Base-by-base conservation (phyloP, 2,113 vertebrate genomes). In the Gallinago media region DNA sequence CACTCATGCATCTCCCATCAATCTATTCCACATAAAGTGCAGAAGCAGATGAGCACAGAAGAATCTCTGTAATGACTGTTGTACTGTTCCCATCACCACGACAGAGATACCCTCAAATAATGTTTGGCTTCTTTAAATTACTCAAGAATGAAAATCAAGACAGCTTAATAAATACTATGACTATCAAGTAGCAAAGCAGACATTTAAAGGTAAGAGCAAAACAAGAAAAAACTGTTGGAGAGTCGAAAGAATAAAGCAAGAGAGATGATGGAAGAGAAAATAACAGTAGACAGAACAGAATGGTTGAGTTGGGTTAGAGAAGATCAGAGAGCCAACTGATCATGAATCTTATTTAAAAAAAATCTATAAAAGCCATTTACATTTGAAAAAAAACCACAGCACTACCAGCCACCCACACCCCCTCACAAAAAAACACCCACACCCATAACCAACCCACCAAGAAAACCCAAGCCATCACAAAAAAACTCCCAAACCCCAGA, bases 261-360 rank as follows among this genome's bases (percentile, higher is more conserved):
- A 85, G 3, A 63, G 13, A 85, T 8, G 3, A 91, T 1, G 6
- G 14, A 68, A 34, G 6, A 55, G 11, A 88, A 88, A 40, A 3
- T 6, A 87, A 59, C 2, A 71, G 15, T 2, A 70, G 29, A 71
- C 5, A 66, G 17, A 71, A 40, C 8, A 70, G 11, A 82, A 42
- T 36, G 8, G 3, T 3, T 38, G 14, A 11, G 29, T 16, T 32
- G 5, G 2, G n/a, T 0, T 46, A 15, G 11, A 63, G 26, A 92
- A 77, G 23, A 71, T 36, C 3, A 67, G 29, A 83, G 20, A 7
- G 19, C 15, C 89, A 91, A 63, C 4, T 32, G 6, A 52, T 46
- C 8, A 44, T 2, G 3, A 62, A 50, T 29, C 7, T 9, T n/a
- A 36, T 5, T 52, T 47, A 3, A 40, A 63, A 62, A 40, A 9